These are phyloP conservation scores for Nasua narica DNA, from an alignment of 2,797 vertebrate genomes.

Conservation along the genomic window DNA sequence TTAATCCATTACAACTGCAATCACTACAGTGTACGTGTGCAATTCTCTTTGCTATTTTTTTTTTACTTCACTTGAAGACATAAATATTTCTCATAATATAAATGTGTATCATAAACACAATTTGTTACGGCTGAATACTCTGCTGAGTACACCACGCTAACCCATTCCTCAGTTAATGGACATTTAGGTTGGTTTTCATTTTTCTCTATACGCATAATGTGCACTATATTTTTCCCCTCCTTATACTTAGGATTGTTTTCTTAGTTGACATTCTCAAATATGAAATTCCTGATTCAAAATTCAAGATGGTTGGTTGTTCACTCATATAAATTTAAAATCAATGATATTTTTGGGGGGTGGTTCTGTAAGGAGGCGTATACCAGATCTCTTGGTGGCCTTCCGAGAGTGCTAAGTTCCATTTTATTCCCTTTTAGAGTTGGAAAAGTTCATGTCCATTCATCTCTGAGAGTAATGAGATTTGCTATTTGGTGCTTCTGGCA, in stretches of 20 bases:
- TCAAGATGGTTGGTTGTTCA: background rate
- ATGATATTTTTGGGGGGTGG: background rate
- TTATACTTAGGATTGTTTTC: background rate
- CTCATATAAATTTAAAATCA: background rate
- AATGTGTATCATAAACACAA: background rate
- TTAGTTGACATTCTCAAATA: background rate
- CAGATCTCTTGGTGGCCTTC: background rate
- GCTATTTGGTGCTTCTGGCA: background rate
- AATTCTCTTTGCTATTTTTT: background rate
- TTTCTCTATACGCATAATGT: background rate
- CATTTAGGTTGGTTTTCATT: background rate
- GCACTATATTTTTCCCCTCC: background rate
- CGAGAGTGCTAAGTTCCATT: background rate
- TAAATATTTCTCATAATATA: background rate
- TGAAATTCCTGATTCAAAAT: background rate
- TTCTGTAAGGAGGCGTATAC: background rate
- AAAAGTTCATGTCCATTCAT: background rate
- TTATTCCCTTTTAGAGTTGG: background rate
- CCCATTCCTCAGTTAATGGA: background rate
- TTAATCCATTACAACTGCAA: background rate
- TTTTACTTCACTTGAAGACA: background rate
- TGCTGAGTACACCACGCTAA: background rate
- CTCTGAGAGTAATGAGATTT: background rate
- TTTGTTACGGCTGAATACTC: background rate
- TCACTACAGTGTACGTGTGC: background rate